Percentiles rank a stretch among this genome's conserved stretches.
Conservation (phyloP, 2,888 invertebrate species). For the Sphaerophoria taeniata region DNA sequence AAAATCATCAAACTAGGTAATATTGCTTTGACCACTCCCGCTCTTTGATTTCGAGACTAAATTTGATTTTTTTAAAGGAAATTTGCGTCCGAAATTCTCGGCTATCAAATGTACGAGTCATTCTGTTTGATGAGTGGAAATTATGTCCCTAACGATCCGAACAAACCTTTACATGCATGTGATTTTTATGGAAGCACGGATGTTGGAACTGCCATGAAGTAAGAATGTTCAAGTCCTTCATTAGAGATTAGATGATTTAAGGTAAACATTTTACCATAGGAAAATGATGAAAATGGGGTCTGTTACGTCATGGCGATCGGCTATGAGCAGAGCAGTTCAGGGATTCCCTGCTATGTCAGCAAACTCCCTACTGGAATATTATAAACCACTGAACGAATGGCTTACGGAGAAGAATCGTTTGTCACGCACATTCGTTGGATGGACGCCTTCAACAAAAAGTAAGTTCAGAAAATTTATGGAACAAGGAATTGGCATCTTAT, state of each 20-base stretch:
- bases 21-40: slow-evolving; percentile 64
- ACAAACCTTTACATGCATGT: slow-evolving; percentile 90
- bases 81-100: slow-evolving; percentile 91
- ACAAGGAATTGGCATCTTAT: neutral
- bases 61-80: slow-evolving; percentile 84
- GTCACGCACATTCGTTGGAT: slow-evolving; percentile 85
- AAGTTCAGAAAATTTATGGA: neutral
- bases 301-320: slow-evolving; percentile 90
- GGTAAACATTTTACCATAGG: slow-evolving; percentile 76
- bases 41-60: neutral
- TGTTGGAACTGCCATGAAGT: slow-evolving; percentile 88
- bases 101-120: slow-evolving; percentile 90
- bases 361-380: slow-evolving; percentile 90
- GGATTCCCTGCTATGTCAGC: slow-evolving; percentile 89
- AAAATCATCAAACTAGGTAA: slow-evolving; percentile 77
- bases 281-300: slow-evolving; percentile 86
- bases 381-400: slow-evolving; percentile 89
- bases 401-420: slow-evolving; percentile 87
- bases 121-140: slow-evolving; percentile 88
- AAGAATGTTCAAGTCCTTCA: slow-evolving; percentile 58
- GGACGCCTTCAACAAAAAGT: slow-evolving; percentile 82
- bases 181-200: slow-evolving; percentile 91
- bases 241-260: slow-evolving; percentile 69
- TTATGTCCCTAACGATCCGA: slow-evolving; percentile 82
- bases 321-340: slow-evolving; percentile 87